These are phyloP conservation scores for Malurus elegans DNA, from an alignment of 2,113 vertebrate genomes.

Conservation along the genomic window DNA sequence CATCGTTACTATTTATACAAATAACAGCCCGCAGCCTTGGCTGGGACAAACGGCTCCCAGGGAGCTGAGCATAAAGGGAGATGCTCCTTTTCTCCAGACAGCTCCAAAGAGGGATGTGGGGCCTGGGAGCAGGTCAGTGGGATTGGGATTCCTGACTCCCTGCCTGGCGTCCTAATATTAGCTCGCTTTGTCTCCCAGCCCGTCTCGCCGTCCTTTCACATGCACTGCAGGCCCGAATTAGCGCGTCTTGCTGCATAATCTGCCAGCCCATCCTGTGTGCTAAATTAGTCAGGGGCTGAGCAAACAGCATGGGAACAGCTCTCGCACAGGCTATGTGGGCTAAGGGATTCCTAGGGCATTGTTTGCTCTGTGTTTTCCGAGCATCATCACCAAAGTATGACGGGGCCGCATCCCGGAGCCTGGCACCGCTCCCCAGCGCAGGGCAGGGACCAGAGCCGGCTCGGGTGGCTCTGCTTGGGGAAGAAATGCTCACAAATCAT, in stretches of 20 bases:
- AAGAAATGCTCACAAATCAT: neutral
- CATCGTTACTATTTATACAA: slow-evolving; percentile 8
- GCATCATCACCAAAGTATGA: neutral
- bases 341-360: slow-evolving; percentile 4
- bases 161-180: slow-evolving; percentile 29
- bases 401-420: neutral
- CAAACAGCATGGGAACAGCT: slow-evolving; percentile 43
- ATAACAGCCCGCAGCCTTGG: slow-evolving; percentile 27
- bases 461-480: neutral
- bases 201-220: neutral
- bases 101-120: neutral
- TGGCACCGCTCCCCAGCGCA: rapidly evolving
- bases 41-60: neutral
- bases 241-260: slow-evolving; percentile 10
- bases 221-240: slow-evolving; percentile 13
- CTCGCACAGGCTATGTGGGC: neutral
- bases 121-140: slow-evolving; percentile 36
- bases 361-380: neutral
- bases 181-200: slow-evolving; percentile 18
- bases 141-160: slow-evolving; percentile 53
- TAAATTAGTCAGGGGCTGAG: slow-evolving; percentile 19
- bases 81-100: slow-evolving; percentile 11
- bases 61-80: neutral
- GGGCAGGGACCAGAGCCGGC: neutral
- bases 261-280: slow-evolving; percentile 11